phyloP scores from a whole-genome alignment of 2,113 vertebrate genomes.

The Delphinapterus leucas region DNA sequence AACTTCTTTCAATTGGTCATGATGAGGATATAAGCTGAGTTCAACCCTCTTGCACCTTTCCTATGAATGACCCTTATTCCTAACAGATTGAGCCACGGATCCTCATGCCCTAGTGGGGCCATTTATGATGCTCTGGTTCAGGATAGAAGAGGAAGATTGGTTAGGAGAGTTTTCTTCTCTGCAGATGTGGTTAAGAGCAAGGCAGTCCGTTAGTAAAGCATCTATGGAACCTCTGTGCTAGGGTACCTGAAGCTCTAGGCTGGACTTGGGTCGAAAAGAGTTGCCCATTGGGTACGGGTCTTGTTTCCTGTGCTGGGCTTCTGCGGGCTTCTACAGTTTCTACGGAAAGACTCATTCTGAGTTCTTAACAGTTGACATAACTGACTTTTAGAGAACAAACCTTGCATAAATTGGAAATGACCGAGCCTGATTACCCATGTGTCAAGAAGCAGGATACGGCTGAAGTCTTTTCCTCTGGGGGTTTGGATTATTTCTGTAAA shows the following conservation, averaged over 20 bases:
- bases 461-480: conserved; percentile 3
- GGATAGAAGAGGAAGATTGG: not conserved
- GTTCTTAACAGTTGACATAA: conserved; percentile 13
- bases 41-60: not conserved
- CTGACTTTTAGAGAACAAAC: conserved; percentile 49
- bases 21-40: not conserved
- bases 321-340: not conserved
- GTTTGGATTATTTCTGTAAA: conserved; percentile 53
- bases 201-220: not conserved
- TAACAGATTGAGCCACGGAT: not conserved
- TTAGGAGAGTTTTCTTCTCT: not conserved
- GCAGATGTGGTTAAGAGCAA: not conserved
- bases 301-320: not conserved
- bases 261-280: not conserved
- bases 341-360: conserved; percentile 25
- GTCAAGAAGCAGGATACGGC: not conserved
- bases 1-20: conserved; percentile 33
- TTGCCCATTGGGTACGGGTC: not conserved
- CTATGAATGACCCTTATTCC: not conserved
- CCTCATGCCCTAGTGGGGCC: not conserved
- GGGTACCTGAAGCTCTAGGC: not conserved
- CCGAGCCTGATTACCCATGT: not conserved
- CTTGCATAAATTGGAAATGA: conserved; percentile 34
- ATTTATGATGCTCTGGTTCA: not conserved
- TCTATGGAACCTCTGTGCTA: not conserved